Evolutionary conservation across 1,140 invertebrate genomes (phyloP).

Genomic region (Ganaspis sp.): DNA sequence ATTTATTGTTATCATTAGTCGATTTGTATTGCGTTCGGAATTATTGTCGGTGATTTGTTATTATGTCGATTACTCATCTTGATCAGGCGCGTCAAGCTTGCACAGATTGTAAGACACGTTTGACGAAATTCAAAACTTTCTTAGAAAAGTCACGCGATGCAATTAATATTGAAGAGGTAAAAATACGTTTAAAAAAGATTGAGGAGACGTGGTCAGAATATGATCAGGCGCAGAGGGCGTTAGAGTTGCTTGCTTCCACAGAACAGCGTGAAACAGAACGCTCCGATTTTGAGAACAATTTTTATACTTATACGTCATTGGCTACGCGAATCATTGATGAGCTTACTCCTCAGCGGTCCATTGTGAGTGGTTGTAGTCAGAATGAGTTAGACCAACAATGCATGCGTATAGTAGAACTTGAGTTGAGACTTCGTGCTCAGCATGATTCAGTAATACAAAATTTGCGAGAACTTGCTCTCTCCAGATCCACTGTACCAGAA

Average conservation of each 20-base stretch:
- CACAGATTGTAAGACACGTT: background rate
- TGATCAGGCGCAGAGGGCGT: constrained; percentile 31
- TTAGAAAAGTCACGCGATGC: background rate
- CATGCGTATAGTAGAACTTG: background rate
- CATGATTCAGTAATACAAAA: background rate
- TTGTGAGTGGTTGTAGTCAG: background rate
- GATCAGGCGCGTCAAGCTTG: background rate
- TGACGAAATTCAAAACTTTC: background rate
- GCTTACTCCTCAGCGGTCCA: constrained; percentile 1
- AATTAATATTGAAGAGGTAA: constrained; percentile 23
- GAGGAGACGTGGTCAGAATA: constrained; percentile 27
- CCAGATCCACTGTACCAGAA: background rate
- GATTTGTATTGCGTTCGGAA: background rate
- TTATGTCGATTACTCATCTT: background rate
- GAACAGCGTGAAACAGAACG: background rate
- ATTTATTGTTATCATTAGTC: background rate
- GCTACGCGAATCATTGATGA: constrained; percentile 33
- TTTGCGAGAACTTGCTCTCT: background rate
- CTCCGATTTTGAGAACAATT: constrained; percentile 38
- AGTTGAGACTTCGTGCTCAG: background rate
- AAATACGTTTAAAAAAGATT: constrained; percentile 37
- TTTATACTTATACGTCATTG: constrained; percentile 32
- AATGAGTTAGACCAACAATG: background rate
- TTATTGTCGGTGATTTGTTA: background rate
- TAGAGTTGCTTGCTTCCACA: constrained; percentile 35